Base-by-base conservation (phyloP, 1,140 invertebrate species). In the Lucilia cuprina region DNA sequence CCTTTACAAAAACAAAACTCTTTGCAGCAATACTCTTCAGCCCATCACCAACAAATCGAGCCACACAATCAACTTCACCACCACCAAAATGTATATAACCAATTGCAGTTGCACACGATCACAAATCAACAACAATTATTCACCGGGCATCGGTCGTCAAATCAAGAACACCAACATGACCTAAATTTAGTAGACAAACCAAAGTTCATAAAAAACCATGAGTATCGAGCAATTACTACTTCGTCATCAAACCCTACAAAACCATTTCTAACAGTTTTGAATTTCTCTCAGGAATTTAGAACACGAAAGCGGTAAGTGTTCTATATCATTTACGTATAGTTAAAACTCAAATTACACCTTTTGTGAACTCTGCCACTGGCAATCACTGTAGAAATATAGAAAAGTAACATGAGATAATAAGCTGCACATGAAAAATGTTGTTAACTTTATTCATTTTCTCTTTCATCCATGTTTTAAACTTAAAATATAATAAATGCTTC, bases 1-100 rank as follows among this genome's bases (percentile, higher is more conserved):
- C 89, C 89, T 2, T 87, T 89, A 74, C 89, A 89, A 47, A 85
- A 86, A 60, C 86, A 86, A 13, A 87, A 86, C 77, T 83, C 83
- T 9, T 70, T 41, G 35, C 84, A 84, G 14, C 85, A 84, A 10
- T 84, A 86, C 3, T 70, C 19, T 21, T 70, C 10, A n/a, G 82
- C 84, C 5, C 84, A 83, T 1, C 86, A 86, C 2, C 80, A 83
- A 4, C 85, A 86, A 30, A 2, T 30, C 25, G 25, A 30, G 25
- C 25, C 3, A 30, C 25, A 9, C 19, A 80, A 87, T 25, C 83
- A 84, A 47, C 84, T 84, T 49, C 84, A 87, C 49, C 87, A 88
- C n/a, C 34, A 60, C 10, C 34, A 60, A 13, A 10, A 49, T 19
- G 21, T 74, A 65, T 82, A 83, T 47, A 21, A 82, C 25, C 82